phyloP scores from a whole-genome alignment of 2,797 vertebrate species.

The Phrynocephalus forsythii region DNA sequence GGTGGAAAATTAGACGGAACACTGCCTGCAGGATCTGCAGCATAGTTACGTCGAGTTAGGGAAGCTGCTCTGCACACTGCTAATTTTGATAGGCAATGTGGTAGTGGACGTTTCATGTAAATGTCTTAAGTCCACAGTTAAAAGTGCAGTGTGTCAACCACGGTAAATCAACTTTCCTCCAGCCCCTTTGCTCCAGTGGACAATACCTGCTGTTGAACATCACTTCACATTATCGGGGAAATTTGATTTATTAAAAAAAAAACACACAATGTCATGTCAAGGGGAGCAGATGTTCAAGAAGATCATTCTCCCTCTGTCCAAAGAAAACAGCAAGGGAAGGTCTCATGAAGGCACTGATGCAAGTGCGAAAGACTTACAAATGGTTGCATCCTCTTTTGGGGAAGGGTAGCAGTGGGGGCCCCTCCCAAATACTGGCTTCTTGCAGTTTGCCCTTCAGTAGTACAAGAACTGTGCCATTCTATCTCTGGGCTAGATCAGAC shows the following conservation, averaged over 20 bases:
- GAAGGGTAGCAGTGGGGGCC: too few species aligned
- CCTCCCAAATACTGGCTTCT: background rate
- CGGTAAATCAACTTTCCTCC: background rate
- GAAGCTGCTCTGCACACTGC: background rate
- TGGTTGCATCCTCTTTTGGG: background rate
- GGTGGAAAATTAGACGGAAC: too few species aligned
- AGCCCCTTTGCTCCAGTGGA: background rate
- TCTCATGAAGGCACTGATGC: background rate
- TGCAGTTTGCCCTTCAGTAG: background rate
- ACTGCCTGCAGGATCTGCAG: background rate
- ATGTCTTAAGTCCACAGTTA: background rate
- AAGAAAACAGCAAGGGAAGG: background rate
- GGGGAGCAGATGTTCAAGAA: too few species aligned
- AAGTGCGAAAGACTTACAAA: background rate
- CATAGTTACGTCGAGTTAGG: background rate
- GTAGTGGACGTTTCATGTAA: background rate
- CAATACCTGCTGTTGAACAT: too few species aligned
- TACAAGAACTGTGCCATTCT: too few species aligned
- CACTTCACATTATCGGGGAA: background rate
- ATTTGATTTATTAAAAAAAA: background rate
- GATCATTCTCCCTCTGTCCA: background rate
- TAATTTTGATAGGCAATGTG: background rate
- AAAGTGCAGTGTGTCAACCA: background rate
- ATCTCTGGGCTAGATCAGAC: background rate
- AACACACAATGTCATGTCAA: background rate